phyloP scores from a whole-genome alignment of 1,140 invertebrate species.

The Drosophila insularis region DNA sequence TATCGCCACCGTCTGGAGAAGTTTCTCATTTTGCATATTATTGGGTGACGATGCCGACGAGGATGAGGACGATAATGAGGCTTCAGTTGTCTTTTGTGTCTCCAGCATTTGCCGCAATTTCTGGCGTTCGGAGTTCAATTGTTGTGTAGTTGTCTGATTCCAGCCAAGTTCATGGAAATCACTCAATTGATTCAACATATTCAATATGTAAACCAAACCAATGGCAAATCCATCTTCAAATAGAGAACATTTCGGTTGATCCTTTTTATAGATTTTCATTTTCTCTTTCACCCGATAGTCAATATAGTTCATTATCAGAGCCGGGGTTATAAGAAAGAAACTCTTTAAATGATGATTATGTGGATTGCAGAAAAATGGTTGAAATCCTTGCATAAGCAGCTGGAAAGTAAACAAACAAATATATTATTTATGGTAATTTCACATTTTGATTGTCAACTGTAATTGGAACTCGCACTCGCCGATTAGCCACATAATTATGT shows the following conservation, averaged over 20 bases:
- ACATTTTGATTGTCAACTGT: too few relatives aligned
- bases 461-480: too few relatives aligned
- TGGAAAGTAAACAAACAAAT: conserved; percentile 71
- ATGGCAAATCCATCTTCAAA: conserved; percentile 99
- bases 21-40: conserved; percentile 87
- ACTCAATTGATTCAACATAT: conserved; percentile 87
- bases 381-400: conserved; percentile 96
- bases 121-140: conserved; percentile 87
- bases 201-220: conserved; percentile 90
- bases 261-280: conserved; percentile 91
- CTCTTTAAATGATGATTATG: conserved; percentile 96
- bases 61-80: conserved; percentile 60
- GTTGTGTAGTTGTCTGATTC: conserved; percentile 94
- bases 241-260: conserved; percentile 89
- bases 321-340: conserved; percentile 97
- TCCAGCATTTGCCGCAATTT: conserved; percentile 84
- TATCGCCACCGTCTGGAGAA: conserved; percentile 96
- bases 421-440: too few relatives aligned
- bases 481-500: too few relatives aligned
- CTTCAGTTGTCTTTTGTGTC: conserved; percentile 38
- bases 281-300: conserved; percentile 96
- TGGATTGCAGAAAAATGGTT: conserved; percentile 91
- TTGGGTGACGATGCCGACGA: conserved; percentile 52
- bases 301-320: conserved; percentile 96
- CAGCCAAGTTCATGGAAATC: conserved; percentile 97